Evolutionary conservation across 2,888 invertebrate genomes (phyloP).

Genomic region (Rugalucina vietnamica): DNA sequence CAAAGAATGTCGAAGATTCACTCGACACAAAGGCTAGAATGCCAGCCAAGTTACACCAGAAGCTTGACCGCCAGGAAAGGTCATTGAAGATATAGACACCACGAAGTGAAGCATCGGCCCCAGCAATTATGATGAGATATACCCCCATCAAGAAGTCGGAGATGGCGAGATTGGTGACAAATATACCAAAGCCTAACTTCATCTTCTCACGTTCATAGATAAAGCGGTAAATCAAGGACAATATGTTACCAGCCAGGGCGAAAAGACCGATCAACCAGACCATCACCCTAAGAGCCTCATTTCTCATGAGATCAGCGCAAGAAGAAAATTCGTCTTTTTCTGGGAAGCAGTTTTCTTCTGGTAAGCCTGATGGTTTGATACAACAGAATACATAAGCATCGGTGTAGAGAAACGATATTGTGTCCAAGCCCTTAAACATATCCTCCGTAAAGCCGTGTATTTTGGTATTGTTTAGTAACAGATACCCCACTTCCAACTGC

Average conservation of each 20-base stretch:
- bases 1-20: conserved; percentile 87
- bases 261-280: conserved; percentile 60
- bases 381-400: conserved; percentile 50
- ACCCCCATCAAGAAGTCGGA: conserved; percentile 45
- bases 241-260: conserved; percentile 56
- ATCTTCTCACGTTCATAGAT: conserved; percentile 31
- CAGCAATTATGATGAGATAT: conserved; percentile 55
- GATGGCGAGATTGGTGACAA: conserved; percentile 47
- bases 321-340: conserved; percentile 63
- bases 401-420: not conserved
- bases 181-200: conserved; percentile 47
- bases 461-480: not conserved
- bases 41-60: conserved; percentile 63
- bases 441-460: not conserved
- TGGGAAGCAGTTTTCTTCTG: conserved; percentile 48
- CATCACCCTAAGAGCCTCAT: conserved; percentile 40
- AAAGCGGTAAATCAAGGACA: conserved; percentile 50
- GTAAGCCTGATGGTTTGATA: conserved; percentile 34
- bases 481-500: not conserved
- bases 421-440: not conserved
- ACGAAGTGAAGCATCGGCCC: conserved; percentile 60
- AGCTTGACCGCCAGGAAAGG: conserved; percentile 61
- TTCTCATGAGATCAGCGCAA: conserved; percentile 64
- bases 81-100: conserved; percentile 47
- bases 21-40: conserved; percentile 83